Evolutionary conservation across 1,140 invertebrate species (phyloP), one percentile per base, ranked within the genome.

Genomic region (Agrypnia vestita): DNA sequence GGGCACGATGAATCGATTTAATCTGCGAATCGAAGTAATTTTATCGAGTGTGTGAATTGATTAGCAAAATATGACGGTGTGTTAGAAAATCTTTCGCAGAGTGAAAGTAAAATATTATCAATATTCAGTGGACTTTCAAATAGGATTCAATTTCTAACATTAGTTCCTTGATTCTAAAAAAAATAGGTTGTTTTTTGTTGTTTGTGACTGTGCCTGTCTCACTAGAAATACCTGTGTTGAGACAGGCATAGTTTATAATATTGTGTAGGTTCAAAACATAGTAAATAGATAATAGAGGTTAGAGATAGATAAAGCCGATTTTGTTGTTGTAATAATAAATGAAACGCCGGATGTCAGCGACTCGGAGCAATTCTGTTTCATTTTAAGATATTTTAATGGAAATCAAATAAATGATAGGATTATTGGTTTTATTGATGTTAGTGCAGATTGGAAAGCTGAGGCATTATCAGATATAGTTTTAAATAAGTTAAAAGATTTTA

Each of bases 391-490:
- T 78, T 83, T 75, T 25, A 17, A 15, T 61, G 49, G 62, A 17
- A 49, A 47, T 9, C 56, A 79, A 62, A 67, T 84, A 47, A 21
- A 69, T 35, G 84, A 85, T 77, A 49, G 82, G 53, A 84, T 85
- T 76, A 77, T 84, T 19, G 80, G 80, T 21, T 85, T 82, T 80
- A 25, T 79, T 35, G 76, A 84, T 62, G 80, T 84, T 11, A 79
- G 67, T 80, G 17, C 51, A 6, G 73, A 72, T 47, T 55, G 80
- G 13, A 84, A 79, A n/a, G 79, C 84, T 1, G 46, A 78, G 15
- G 46, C 51, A 47, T 25, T 80, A 15, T 25, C 47, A 12, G 43
- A 53, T 47, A 13, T 74, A 13, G 46, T 83, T 11, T 17, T 78
- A 7, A 9, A 78, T 1, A 8, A 78, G 35, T 21, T 83, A 10